Percentiles rank a stretch among this genome's conserved stretches.
These are phyloP conservation scores for Berghia stephanieae DNA, from an alignment of 1,140 invertebrate genomes.

Conservation along the genomic window DNA sequence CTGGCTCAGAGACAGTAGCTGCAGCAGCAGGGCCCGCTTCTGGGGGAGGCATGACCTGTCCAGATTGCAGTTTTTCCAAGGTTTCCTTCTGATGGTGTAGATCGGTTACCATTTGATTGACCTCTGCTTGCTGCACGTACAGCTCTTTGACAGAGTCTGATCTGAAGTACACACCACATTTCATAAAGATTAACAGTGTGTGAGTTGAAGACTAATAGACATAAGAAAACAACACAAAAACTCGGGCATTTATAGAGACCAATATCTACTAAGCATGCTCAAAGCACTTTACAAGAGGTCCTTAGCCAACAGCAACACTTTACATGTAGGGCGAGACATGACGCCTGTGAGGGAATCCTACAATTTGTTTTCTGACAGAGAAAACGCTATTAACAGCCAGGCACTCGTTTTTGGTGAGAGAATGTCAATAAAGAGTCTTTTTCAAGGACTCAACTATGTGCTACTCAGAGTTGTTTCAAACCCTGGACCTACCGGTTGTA, in stretches of 20 bases:
- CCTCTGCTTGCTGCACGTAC: slow-evolving; percentile 52
- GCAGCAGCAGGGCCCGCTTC: slow-evolving; percentile 44
- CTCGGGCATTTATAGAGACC: too few relatives aligned
- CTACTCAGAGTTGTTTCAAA: too few relatives aligned
- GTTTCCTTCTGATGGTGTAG: slow-evolving; percentile 54
- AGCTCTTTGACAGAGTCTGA: slow-evolving; percentile 57
- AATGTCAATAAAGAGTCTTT: too few relatives aligned
- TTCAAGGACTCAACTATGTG: too few relatives aligned
- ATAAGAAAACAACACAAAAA: not conserved
- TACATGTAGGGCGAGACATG: too few relatives aligned
- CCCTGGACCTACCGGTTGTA: not conserved
- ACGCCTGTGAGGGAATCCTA: too few relatives aligned
- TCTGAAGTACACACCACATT: slow-evolving; percentile 33
- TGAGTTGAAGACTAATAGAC: not conserved
- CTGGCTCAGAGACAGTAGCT: slow-evolving; percentile 45
- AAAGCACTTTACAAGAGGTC: too few relatives aligned
- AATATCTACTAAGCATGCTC: too few relatives aligned
- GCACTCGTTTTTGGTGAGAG: too few relatives aligned
- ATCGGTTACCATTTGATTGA: slow-evolving; percentile 51
- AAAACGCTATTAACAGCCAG: too few relatives aligned
- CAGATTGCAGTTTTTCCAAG: slow-evolving; percentile 49
- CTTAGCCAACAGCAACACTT: too few relatives aligned
- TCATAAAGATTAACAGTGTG: not conserved
- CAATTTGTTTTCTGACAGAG: too few relatives aligned
- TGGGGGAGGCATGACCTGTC: slow-evolving; percentile 48